phyloP scores from a whole-genome alignment of 2,113 vertebrate genomes.

The Aphyosemion australe region DNA sequence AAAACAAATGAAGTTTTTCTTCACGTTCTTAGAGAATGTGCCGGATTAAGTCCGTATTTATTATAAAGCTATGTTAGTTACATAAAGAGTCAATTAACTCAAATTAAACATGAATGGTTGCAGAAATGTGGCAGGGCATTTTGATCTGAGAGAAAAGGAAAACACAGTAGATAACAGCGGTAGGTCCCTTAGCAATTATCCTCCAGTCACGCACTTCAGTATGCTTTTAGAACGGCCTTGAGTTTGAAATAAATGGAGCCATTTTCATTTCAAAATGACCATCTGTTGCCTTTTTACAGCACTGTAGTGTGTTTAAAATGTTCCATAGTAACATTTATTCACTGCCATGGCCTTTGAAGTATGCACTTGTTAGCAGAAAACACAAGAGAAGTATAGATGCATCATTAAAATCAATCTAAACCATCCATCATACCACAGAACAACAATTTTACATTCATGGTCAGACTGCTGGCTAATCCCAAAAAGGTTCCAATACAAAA shows the following conservation, averaged over 20 bases:
- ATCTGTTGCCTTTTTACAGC: too few species aligned
- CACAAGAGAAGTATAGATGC: constrained; percentile 7
- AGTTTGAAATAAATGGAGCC: too few species aligned
- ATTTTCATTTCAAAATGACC: too few species aligned
- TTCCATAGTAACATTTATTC: neutral
- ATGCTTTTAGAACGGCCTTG: too few species aligned
- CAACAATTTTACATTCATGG: too few species aligned
- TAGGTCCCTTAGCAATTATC: constrained; percentile 9
- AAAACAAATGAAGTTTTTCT: too few species aligned
- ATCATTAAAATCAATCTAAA: neutral
- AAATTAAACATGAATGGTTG: constrained; percentile 12
- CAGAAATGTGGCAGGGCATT: constrained; percentile 9
- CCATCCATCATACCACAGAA: too few species aligned
- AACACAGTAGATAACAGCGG: constrained; percentile 16
- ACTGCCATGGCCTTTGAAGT: neutral
- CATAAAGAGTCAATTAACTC: constrained; percentile 12
- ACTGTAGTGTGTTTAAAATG: neutral
- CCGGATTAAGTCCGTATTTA: neutral
- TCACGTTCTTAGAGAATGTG: too few species aligned
- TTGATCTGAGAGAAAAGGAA: constrained; percentile 1
- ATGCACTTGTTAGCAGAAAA: neutral
- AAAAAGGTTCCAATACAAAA: too few species aligned
- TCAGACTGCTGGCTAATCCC: too few species aligned
- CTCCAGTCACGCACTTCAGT: too few species aligned
- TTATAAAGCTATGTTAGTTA: neutral